These are phyloP conservation scores for Hemistola chrysoprasaria DNA, from an alignment of 2,888 invertebrate species.

Conservation along the genomic window DNA sequence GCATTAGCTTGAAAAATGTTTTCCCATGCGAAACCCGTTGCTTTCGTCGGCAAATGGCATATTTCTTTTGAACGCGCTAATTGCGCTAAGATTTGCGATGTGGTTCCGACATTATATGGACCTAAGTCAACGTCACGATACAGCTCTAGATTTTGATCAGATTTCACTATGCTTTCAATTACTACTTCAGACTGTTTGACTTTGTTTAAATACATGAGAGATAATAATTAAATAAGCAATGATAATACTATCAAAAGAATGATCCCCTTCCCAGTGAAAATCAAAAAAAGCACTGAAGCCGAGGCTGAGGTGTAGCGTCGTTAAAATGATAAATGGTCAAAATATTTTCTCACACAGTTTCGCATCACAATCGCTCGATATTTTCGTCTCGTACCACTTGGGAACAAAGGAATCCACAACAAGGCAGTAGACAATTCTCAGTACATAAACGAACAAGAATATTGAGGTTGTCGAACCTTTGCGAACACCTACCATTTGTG, in stretches of 20 bases:
- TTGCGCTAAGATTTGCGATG: slow-evolving; percentile 4
- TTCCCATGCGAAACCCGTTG: slow-evolving; percentile 17
- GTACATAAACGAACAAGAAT: slow-evolving; percentile 17
- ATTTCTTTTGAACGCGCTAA: slow-evolving; percentile 13
- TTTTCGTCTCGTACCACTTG: slow-evolving; percentile 16
- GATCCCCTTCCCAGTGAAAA: background rate
- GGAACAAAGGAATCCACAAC: slow-evolving; percentile 21
- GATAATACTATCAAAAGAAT: too few species aligned
- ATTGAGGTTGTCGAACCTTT: slow-evolving; percentile 24
- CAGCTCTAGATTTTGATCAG: too few species aligned
- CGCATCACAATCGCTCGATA: slow-evolving; percentile 17
- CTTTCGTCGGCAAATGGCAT: slow-evolving; percentile 11
- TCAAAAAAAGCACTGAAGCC: background rate
- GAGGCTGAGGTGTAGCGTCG: too few species aligned
- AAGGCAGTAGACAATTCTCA: slow-evolving; percentile 17
- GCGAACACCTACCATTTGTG: slow-evolving; percentile 16
- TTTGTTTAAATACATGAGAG: too few species aligned
- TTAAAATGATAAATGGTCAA: slow-evolving; percentile 18
- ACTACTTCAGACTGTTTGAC: too few species aligned
- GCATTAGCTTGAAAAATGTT: slow-evolving; percentile 12
- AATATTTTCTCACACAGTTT: slow-evolving; percentile 13
- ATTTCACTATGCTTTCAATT: too few species aligned
- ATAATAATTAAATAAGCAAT: too few species aligned
- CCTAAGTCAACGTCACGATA: too few species aligned
- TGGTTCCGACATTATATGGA: background rate